Evolutionary conservation across 2,888 invertebrate genomes (phyloP).

Genomic region (Beris morrisii): DNA sequence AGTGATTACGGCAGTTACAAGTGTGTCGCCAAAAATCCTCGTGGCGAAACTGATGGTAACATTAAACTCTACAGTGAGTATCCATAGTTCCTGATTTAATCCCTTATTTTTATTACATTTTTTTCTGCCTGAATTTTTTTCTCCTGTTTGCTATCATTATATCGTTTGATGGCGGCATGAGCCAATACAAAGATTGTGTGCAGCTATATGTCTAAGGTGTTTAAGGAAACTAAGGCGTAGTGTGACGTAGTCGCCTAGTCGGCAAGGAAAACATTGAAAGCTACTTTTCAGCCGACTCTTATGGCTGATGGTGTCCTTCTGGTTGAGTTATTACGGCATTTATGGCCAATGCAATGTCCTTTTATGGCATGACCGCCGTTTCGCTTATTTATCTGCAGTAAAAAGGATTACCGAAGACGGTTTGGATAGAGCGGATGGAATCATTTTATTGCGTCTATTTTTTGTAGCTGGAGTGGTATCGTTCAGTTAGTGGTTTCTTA

Average conservation of each 20-base stretch:
- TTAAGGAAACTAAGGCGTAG: background rate
- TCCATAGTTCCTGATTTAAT: conserved; percentile 33
- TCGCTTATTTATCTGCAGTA: conserved; percentile 38
- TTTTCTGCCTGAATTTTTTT: conserved; percentile 1
- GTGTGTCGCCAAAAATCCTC: conserved; percentile 84
- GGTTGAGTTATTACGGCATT: conserved; percentile 38
- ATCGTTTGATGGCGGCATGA: background rate
- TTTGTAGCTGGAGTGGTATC: no score
- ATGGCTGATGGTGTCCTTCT: conserved; percentile 18
- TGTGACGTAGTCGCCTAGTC: conserved; percentile 1
- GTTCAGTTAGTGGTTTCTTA: no score
- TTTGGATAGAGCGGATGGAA: background rate
- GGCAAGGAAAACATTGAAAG: conserved; percentile 21
- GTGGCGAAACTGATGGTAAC: conserved; percentile 87
- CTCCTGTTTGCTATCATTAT: conserved; percentile 11
- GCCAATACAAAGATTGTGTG: background rate
- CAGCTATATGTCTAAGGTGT: background rate
- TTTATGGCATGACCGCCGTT: conserved; percentile 34
- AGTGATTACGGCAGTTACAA: conserved; percentile 87
- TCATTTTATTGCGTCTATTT: no score
- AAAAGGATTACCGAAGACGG: conserved; percentile 39
- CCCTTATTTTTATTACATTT: conserved; percentile 1
- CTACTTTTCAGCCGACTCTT: conserved; percentile 26
- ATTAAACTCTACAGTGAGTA: conserved; percentile 87
- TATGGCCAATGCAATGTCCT: conserved; percentile 39